These are phyloP conservation scores for Tor tambroides DNA, from an alignment of 2,113 vertebrate genomes.

Conservation along the genomic window DNA sequence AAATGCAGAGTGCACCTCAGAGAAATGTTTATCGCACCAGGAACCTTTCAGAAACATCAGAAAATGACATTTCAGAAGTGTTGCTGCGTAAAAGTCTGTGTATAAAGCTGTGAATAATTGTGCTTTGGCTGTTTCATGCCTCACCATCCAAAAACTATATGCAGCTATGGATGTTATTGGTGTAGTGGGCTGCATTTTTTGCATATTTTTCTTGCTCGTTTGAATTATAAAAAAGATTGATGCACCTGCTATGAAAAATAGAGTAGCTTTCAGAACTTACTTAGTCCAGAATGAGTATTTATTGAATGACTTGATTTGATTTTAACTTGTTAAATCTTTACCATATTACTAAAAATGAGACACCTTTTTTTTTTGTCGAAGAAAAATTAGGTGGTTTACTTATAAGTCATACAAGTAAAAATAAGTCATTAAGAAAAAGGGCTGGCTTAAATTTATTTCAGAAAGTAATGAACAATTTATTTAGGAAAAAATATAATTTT, in stretches of 20 bases:
- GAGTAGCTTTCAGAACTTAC: background rate
- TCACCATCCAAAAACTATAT: background rate
- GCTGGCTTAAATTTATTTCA: too few species aligned
- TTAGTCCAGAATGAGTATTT: background rate
- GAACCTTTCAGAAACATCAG: background rate
- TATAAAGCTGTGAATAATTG: background rate
- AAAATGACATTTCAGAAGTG: constrained; percentile 1
- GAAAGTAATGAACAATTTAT: too few species aligned
- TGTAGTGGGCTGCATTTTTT: constrained; percentile 1
- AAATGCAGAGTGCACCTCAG: constrained; percentile 24
- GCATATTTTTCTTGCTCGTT: background rate
- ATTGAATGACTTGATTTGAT: background rate
- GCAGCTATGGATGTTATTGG: background rate
- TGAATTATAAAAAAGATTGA: background rate
- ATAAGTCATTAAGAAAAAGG: too few species aligned
- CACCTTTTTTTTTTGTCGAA: too few species aligned
- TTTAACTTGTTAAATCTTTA: too few species aligned
- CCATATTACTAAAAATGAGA: too few species aligned
- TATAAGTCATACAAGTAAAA: background rate
- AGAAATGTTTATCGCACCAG: constrained; percentile 23
- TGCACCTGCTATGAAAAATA: background rate
- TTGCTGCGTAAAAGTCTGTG: background rate
- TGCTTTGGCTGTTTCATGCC: background rate
- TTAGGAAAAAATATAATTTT: too few species aligned
- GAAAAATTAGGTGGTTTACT: background rate